Conservation (phyloP, 2,113 vertebrate species). For the Caranx melampygus region DNA sequence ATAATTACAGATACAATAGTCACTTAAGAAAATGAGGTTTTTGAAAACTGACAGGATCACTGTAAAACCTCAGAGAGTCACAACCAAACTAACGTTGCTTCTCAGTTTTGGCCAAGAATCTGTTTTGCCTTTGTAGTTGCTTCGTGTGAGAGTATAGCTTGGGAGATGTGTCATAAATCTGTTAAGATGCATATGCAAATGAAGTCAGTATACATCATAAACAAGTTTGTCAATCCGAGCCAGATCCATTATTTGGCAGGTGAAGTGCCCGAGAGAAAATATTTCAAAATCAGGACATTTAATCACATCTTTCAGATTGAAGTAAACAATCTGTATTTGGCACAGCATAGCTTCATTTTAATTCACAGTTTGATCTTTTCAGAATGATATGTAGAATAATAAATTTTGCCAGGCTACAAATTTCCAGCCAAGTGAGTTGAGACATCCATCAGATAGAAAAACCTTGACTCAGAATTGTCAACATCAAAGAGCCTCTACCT, state of each 20-base stretch:
- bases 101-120: conserved; percentile 14
- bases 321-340: conserved; percentile 20
- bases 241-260: conserved; percentile 5
- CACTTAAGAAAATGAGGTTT: not conserved
- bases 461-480: conserved; percentile 4
- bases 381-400: conserved; percentile 23
- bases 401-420: conserved; percentile 17
- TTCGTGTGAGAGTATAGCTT: not conserved
- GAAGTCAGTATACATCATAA: not conserved
- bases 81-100: not conserved
- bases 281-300: not conserved
- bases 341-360: not conserved
- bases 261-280: conserved; percentile 1
- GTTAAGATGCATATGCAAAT: not conserved
- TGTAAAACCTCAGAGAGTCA: not conserved
- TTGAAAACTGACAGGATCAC: not conserved
- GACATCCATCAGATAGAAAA: conserved; percentile 25
- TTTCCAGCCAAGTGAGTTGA: not conserved
- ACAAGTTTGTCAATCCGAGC: conserved; percentile 1
- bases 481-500: conserved; percentile 16
- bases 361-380: conserved; percentile 36
- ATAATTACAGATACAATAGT: not conserved
- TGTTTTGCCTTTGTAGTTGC: not conserved
- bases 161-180: not conserved
- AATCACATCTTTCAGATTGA: conserved; percentile 10